Evolutionary conservation across 2,113 vertebrate species (phyloP), one percentile per base, ranked within the genome.

Genomic region (Thalassarche chlororhynchos): DNA sequence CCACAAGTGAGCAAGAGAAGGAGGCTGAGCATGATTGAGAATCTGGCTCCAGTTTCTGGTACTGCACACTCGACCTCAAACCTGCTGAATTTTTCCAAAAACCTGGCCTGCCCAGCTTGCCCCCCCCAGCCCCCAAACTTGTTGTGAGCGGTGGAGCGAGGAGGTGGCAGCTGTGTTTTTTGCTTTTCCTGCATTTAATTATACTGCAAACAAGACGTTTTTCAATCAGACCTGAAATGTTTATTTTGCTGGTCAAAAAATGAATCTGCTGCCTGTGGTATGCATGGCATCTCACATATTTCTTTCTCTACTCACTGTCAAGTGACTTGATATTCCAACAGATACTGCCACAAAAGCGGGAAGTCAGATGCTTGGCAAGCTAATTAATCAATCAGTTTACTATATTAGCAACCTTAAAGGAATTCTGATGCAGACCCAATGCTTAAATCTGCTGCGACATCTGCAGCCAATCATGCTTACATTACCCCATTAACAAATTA

Each of bases 381-480:
- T 95, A 93, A 97, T 97, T 96, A 90, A 95, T 93, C 95, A 90
- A 96, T 58, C 55, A 16, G 38, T 86, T 82, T 36, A 40, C 85
- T 87, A 16, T 69, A 40, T 83, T 82, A 92, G 51, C 95, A 80
- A 42, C 96, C 86, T 84, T 66, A 75, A 94, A 96, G 91, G 94
- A 96, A 92, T 95, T 68, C 96, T 65, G 44, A 65, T 76, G 71
- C 60, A 36, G 60, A 42, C 71, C 60, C 84, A 29, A 1, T 28
- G 80, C 72, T 94, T 72, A 14, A 78, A 46, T 46, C 49, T 36
- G 87, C 71, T 91, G 46, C 3, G 11, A 90, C 92, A 89, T 82
- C 92, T 91, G 93, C 42, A 57, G 84, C 57, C 84, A 60, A 71
- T 90, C 69, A 29, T 21, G 58, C 69, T 95, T 66, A 21, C 64